Evolutionary conservation across 2,888 invertebrate genomes (phyloP).

Genomic region (Callosobruchus maculatus): DNA sequence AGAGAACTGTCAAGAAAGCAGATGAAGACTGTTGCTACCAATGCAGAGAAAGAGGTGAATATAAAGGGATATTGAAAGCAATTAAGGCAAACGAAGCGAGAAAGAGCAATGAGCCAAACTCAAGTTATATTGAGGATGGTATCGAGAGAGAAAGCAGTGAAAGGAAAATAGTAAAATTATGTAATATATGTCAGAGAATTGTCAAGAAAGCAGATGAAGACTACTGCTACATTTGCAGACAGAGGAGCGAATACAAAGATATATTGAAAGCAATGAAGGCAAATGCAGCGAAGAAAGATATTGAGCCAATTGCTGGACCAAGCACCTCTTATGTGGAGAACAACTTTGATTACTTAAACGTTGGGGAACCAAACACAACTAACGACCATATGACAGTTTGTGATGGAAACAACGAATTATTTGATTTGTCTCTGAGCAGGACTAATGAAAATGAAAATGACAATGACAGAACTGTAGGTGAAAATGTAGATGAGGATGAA

Average conservation of each 20-base stretch:
- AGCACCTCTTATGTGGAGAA: background rate
- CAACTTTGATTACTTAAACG: background rate
- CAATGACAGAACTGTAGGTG: too few species aligned
- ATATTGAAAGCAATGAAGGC: background rate
- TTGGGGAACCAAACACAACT: background rate
- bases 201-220: background rate
- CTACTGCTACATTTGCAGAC: background rate
- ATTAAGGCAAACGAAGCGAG: background rate
- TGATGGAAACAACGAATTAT: background rate
- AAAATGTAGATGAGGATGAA: background rate
- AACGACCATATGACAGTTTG: background rate
- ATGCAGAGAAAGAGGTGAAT: background rate
- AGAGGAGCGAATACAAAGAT: background rate
- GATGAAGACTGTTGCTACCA: background rate
- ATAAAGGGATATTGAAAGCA: background rate
- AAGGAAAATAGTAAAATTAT: background rate
- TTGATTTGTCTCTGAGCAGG: background rate
- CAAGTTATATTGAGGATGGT: too few species aligned
- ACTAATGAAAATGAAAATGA: background rate
- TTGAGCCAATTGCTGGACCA: background rate
- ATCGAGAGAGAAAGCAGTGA: too few species aligned
- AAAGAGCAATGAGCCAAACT: too few species aligned
- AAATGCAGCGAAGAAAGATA: background rate
- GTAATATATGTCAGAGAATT: background rate
- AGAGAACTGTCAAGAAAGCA: background rate